phyloP scores from a whole-genome alignment of 2,113 vertebrate species.

The Glareola pratincola region DNA sequence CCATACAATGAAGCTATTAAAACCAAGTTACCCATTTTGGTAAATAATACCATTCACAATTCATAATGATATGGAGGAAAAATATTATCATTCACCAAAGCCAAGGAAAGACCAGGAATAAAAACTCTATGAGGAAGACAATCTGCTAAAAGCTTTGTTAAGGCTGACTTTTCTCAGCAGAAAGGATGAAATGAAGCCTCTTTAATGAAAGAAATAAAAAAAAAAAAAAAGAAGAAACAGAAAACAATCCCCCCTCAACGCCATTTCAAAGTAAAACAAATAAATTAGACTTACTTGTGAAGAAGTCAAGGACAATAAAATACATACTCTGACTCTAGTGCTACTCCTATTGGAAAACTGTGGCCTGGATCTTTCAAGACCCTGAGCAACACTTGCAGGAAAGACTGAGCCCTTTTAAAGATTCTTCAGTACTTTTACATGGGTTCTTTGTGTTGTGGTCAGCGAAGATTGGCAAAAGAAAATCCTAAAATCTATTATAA shows the following conservation, averaged over 20 bases:
- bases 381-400: not conserved
- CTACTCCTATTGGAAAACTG: not conserved
- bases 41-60: not conserved
- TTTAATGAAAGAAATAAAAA: not conserved
- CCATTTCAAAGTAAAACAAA: not conserved
- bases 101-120: not conserved
- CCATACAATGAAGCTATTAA: not conserved
- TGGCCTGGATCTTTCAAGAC: not conserved
- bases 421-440: not conserved
- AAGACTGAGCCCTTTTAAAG: not conserved
- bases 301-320: not conserved
- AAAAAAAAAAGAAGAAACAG: not conserved
- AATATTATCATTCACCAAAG: not conserved
- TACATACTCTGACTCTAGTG: not conserved
- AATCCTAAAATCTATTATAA: not conserved
- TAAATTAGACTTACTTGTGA: not conserved
- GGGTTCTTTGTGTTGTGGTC: not conserved
- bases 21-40: not conserved
- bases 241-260: not conserved
- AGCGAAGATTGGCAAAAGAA: not conserved
- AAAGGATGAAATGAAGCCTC: not conserved
- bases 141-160: not conserved
- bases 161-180: not conserved
- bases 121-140: not conserved
- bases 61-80: not conserved